phyloP scores from a whole-genome alignment of 2,113 vertebrate genomes.

The Pterocles orientalis region DNA sequence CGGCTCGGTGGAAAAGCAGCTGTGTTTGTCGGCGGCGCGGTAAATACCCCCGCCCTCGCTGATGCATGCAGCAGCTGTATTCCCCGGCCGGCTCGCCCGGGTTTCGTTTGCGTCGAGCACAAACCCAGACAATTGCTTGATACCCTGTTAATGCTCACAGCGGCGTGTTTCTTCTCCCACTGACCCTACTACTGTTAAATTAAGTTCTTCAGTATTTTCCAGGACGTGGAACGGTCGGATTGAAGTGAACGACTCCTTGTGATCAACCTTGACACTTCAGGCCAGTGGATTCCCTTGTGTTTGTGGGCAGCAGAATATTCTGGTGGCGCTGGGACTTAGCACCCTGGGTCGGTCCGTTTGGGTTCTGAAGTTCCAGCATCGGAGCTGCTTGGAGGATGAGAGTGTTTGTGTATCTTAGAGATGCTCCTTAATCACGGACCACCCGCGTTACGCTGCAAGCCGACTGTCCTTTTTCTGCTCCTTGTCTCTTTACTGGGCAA shows the following conservation, averaged over 20 bases:
- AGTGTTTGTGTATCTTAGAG: fast-evolving
- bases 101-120: background rate
- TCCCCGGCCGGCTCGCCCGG: background rate
- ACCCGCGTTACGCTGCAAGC: fast-evolving
- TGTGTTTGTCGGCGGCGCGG: background rate
- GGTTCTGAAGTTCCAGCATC: background rate
- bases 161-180: background rate
- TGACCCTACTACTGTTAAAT: background rate
- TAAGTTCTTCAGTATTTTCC: no score
- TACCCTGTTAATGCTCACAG: background rate
- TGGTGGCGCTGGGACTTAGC: no score
- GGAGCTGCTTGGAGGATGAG: no score
- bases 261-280: background rate
- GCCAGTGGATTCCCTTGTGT: background rate
- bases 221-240: no score
- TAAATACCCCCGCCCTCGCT: background rate
- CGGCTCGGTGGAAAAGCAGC: background rate
- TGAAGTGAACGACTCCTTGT: background rate
- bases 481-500: background rate
- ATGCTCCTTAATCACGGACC: background rate
- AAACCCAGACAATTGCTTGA: background rate
- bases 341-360: fast-evolving
- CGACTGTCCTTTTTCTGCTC: background rate
- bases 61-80: background rate
- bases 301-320: no score